These are phyloP conservation scores for Euleptes europaea DNA, from an alignment of 2,113 vertebrate genomes.

Conservation along the genomic window DNA sequence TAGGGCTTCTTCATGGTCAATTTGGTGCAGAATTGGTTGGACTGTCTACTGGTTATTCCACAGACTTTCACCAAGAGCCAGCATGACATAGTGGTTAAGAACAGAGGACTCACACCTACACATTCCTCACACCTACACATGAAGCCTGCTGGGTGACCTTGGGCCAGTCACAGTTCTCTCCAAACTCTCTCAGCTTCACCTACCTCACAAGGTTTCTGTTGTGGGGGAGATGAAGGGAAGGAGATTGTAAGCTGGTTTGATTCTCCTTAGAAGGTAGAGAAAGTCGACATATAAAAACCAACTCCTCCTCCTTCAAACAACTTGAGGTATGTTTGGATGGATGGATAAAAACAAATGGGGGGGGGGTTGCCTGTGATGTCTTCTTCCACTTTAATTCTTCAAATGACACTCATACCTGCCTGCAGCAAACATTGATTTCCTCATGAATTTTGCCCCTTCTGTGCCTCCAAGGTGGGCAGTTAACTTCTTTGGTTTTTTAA, in stretches of 20 bases:
- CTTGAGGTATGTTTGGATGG: neutral
- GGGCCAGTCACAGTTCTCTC: no score
- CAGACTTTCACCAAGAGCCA: neutral
- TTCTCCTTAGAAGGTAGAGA: no score
- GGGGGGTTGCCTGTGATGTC: neutral
- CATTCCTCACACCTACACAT: no score
- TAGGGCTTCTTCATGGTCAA: neutral
- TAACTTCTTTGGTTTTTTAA: neutral
- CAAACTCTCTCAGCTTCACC: no score
- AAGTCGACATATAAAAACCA: no score
- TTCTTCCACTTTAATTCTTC: neutral
- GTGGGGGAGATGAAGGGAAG: no score
- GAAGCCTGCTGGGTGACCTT: no score
- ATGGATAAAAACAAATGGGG: neutral
- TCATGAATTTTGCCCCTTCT: neutral
- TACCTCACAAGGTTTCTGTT: no score
- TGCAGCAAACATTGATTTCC: neutral
- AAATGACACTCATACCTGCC: neutral
- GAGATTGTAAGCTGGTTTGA: no score
- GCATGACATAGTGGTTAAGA: no score
- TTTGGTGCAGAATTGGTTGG: neutral
- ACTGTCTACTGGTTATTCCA: neutral
- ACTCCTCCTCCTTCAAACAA: no score
- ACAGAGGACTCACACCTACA: no score
- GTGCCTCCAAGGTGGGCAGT: neutral